Conservation (phyloP, 1,140 invertebrate species). For the Drosophila albomicans region DNA sequence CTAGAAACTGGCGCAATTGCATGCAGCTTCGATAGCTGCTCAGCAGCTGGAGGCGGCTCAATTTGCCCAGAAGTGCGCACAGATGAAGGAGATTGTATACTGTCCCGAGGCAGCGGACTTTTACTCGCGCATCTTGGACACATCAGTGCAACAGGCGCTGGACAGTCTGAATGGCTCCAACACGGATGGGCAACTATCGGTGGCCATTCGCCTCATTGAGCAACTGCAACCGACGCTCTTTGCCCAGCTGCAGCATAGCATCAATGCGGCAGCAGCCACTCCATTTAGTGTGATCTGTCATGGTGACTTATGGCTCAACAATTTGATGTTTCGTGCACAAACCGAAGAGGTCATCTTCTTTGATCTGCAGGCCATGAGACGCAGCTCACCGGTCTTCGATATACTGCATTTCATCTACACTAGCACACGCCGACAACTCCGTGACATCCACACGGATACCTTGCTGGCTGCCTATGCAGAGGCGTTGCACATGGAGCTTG, state of each 20-base stretch:
- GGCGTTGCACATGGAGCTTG: constrained; percentile 56
- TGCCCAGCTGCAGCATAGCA: constrained; percentile 59
- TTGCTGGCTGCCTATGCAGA: constrained; percentile 68
- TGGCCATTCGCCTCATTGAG: constrained; percentile 68
- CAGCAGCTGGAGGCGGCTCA: constrained; percentile 59
- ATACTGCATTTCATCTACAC: constrained; percentile 83
- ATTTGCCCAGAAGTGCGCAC: constrained; percentile 45
- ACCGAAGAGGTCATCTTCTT: constrained; percentile 85
- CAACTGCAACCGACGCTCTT: constrained; percentile 62
- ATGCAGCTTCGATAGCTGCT: constrained; percentile 76
- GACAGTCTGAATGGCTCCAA: constrained; percentile 73
- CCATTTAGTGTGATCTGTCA: constrained; percentile 82
- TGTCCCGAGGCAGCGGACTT: constrained; percentile 74
- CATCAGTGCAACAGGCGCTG: constrained; percentile 76
- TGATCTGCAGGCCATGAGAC: constrained; percentile 86
- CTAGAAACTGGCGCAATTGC: constrained; percentile 78
- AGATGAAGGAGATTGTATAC: constrained; percentile 78
- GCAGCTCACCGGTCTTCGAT: constrained; percentile 86
- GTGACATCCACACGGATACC: constrained; percentile 72
- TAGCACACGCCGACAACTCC: constrained; percentile 72
- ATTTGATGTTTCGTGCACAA: constrained; percentile 82
- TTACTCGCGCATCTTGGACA: constrained; percentile 71
- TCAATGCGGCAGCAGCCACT: constrained; percentile 52
- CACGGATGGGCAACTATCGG: constrained; percentile 63
- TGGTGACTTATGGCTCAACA: constrained; percentile 85